phyloP scores from a whole-genome alignment of 2,113 vertebrate genomes.

The Willisornis vidua region DNA sequence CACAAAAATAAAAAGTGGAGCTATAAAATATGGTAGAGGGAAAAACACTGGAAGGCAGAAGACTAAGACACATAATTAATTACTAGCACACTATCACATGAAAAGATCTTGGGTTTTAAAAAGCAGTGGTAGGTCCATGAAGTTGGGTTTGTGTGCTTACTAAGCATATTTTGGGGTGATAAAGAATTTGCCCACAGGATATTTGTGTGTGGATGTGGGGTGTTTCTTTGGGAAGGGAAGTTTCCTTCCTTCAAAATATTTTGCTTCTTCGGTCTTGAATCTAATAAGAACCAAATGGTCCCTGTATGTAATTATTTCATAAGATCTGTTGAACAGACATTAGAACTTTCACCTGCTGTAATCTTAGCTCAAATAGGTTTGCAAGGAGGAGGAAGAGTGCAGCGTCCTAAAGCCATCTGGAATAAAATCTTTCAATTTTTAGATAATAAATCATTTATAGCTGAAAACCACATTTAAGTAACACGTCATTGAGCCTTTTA shows the following conservation, averaged over 20 bases:
- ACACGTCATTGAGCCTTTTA: constrained; percentile 48
- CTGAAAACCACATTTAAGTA: constrained; percentile 52
- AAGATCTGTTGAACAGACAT: not conserved
- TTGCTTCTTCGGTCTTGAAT: not conserved
- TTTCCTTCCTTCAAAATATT: not conserved
- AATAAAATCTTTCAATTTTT: constrained; percentile 41
- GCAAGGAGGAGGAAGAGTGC: not conserved
- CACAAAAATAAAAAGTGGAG: not conserved
- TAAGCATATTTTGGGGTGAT: not conserved
- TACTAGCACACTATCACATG: not conserved
- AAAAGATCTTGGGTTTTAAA: not conserved
- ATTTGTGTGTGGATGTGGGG: not conserved
- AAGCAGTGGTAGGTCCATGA: not conserved
- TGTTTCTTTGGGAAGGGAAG: not conserved
- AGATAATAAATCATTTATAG: constrained; percentile 58
- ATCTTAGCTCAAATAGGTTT: constrained; percentile 24
- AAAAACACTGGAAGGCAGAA: not conserved
- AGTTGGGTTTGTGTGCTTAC: not conserved
- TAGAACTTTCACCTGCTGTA: constrained; percentile 39
- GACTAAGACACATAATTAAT: not conserved
- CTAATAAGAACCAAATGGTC: constrained; percentile 46
- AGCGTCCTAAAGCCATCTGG: not conserved
- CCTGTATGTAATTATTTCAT: constrained; percentile 16
- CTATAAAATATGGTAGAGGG: not conserved
- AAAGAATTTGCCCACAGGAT: not conserved